phyloP scores from a whole-genome alignment of 2,888 invertebrate species.

The Rhaphigaster nebulosa region DNA sequence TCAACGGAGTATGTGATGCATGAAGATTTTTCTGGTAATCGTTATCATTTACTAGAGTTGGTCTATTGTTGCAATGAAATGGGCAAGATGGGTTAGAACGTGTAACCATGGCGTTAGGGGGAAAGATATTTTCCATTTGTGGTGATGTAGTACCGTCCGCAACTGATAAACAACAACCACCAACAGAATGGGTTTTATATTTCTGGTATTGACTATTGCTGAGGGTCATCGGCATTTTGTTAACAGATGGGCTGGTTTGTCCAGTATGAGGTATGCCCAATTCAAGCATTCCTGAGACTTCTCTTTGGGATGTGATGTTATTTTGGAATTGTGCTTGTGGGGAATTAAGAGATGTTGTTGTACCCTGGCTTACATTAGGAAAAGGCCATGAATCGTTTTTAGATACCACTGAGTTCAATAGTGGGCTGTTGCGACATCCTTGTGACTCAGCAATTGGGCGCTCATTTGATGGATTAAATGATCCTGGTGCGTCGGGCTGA shows the following conservation, averaged over 20 bases:
- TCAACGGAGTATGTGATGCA: not conserved
- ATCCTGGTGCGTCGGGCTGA: not conserved
- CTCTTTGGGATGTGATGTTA: not conserved
- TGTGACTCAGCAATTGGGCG: not conserved
- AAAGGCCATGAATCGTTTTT: not conserved
- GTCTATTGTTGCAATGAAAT: not conserved
- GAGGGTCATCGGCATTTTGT: not conserved
- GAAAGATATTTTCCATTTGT: not conserved
- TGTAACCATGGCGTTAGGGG: not conserved
- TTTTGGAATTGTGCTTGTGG: not conserved
- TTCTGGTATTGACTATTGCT: not conserved
- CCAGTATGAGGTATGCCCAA: not conserved
- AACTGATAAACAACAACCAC: not conserved
- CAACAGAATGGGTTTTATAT: not conserved
- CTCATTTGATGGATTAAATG: not conserved
- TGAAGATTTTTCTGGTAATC: not conserved
- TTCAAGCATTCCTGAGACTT: not conserved
- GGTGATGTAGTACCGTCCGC: too few relatives aligned
- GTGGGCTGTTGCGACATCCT: not conserved
- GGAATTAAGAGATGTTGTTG: not conserved
- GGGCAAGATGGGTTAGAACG: not conserved
- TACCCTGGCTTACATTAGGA: not conserved
- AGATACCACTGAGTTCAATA: not conserved
- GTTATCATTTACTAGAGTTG: not conserved
- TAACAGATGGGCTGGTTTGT: not conserved